Base-by-base conservation (phyloP, 1,140 invertebrate species). In the Drosophila littoralis region DNA sequence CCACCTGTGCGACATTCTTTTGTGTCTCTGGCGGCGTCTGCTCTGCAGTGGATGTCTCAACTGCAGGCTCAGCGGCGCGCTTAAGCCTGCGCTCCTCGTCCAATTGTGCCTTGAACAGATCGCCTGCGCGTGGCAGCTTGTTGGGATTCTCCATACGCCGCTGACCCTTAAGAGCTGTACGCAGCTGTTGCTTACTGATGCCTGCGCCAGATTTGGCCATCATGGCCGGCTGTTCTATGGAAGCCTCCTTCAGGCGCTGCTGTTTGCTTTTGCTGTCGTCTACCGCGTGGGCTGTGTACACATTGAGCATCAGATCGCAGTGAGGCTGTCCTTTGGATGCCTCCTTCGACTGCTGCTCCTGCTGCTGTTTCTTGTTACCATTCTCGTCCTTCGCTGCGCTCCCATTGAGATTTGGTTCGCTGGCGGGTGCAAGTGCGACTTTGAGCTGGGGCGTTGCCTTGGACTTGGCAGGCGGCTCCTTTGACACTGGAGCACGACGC, bases 281-380 rank as follows among this genome's bases (percentile, higher is more conserved):
- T 0, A n/a, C 40, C 7, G 35, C 43, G 6, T 58, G 46, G 3
- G 22, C 13, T 10, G 61, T 66, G 22, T 54, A 71, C 8, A 90
- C 88, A 66, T 90, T 90, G 6, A 90, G 63, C 63, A 86, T 91
- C 1, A 90, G 58, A 36, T 84, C 77, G 12, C 59, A 42, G 4
- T 40, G 52, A 12, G 12, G 51, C 9, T 15, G n/a, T 32, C 12
- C n/a, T 3, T 48, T 33, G 17, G 40, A 17, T 5, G 12, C 4
- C 5, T 59, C 43, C 12, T 32, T 63, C 10, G 28, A 3, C 13
- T 50, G 13, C 17, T 10, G 6, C 6, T 50, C 22, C 22, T 28
- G 10, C 36, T 10, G 8, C 33, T 17, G 33, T 6, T 17, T 12
- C 1, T 8, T 36, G 13, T 1, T 13, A 8, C 3, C 7, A 13